A percentile compares a stretch with the other conserved stretches of the same genome.
Conservation (phyloP, 2,888 invertebrate species). For the Loripinus fragilis region DNA sequence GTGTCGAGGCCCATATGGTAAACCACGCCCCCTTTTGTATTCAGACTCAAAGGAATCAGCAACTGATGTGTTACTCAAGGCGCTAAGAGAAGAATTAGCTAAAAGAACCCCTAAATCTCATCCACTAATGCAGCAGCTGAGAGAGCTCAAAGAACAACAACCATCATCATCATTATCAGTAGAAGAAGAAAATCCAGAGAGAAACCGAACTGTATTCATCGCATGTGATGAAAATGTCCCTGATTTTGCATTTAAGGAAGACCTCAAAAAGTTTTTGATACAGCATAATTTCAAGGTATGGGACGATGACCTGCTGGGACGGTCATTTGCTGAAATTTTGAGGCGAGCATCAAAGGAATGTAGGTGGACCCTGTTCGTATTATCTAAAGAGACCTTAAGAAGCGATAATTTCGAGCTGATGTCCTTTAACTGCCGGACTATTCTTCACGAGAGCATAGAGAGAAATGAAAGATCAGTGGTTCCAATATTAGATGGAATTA, state of each 20-base stretch:
- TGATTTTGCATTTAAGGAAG: neutral
- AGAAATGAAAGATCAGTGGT: constrained; percentile 23
- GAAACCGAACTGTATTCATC: neutral
- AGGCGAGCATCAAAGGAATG: neutral
- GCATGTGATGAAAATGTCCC: neutral
- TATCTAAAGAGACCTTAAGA: constrained; percentile 8
- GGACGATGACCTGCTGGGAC: neutral
- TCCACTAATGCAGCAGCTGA: too few relatives aligned
- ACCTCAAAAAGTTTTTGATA: neutral
- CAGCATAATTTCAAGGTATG: neutral
- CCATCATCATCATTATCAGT: too few relatives aligned
- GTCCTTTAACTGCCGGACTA: constrained; percentile 2
- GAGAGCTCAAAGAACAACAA: too few relatives aligned
- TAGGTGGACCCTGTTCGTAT: neutral
- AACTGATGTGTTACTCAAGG: neutral
- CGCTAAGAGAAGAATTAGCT: neutral
- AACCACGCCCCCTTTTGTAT: too few relatives aligned
- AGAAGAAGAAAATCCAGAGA: neutral
- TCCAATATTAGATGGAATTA: constrained; percentile 28
- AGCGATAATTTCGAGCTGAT: neutral
- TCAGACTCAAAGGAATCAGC: neutral
- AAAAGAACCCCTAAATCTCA: too few relatives aligned
- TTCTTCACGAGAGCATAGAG: constrained; percentile 20
- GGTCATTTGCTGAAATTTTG: neutral
- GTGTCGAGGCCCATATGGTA: too few relatives aligned